A percentile compares a stretch with the other conserved stretches of the same genome.
Conservation (phyloP, 2,888 invertebrate genomes). For the Oxycera nigricornis region DNA sequence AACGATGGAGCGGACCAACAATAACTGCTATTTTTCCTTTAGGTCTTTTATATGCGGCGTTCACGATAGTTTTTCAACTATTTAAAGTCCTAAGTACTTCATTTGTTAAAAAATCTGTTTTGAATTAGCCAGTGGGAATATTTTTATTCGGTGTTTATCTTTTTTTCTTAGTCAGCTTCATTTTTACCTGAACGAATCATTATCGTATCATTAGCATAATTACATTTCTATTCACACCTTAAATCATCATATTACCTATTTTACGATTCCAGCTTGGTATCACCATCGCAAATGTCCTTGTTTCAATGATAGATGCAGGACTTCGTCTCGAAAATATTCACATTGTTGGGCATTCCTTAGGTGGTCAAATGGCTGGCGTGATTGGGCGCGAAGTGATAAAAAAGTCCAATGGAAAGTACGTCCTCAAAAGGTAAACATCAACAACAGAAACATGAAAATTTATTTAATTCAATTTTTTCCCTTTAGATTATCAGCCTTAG, state of each 20-base stretch:
- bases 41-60: too few species aligned
- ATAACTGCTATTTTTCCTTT: too few species aligned
- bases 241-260: background rate
- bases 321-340: constrained; percentile 46
- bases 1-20: too few species aligned
- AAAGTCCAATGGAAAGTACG: constrained; percentile 42
- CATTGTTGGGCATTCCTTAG: constrained; percentile 50
- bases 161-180: too few species aligned
- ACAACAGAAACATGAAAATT: background rate
- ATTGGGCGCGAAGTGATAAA: constrained; percentile 46
- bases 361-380: constrained; percentile 48
- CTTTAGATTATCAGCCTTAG: constrained; percentile 47
- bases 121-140: too few species aligned
- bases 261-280: constrained; percentile 51
- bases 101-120: too few species aligned
- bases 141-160: too few species aligned
- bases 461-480: background rate
- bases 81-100: too few species aligned
- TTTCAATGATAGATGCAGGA: constrained; percentile 49
- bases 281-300: constrained; percentile 54
- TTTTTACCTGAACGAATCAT: too few species aligned
- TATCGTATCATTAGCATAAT: too few species aligned
- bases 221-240: background rate
- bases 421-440: constrained; percentile 43
- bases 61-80: too few species aligned